These are phyloP conservation scores for Ceramica pisi DNA, from an alignment of 2,888 invertebrate genomes.

Conservation along the genomic window DNA sequence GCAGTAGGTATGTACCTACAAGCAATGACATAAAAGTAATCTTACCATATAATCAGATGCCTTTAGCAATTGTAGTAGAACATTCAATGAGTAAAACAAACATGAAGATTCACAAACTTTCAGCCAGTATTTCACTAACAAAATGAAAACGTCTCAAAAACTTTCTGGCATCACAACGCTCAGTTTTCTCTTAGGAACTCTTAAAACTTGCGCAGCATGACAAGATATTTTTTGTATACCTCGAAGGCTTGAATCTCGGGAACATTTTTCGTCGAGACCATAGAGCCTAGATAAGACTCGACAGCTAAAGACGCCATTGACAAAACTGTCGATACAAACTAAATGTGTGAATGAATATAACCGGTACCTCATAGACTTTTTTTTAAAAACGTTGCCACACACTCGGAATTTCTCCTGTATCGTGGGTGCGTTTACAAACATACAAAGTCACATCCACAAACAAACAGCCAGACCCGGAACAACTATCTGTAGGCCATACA, in stretches of 20 bases:
- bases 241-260: conserved; percentile 16
- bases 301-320: not conserved
- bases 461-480: no score
- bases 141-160: conserved; percentile 37
- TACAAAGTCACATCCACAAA: no score
- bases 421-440: no score
- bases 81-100: conserved; percentile 16
- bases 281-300: not conserved
- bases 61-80: not conserved
- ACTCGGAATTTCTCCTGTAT: no score
- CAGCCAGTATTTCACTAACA: conserved; percentile 25
- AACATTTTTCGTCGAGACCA: conserved; percentile 29
- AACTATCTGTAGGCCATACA: no score
- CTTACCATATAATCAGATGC: not conserved
- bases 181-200: conserved; percentile 46
- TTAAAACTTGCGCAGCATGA: conserved; percentile 46
- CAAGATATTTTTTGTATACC: conserved; percentile 50
- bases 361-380: no score
- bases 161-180: conserved; percentile 44
- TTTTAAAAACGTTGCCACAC: no score
- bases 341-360: no score
- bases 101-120: conserved; percentile 17
- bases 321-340: not conserved
- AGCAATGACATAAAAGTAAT: no score
- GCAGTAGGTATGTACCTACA: no score